Conservation (phyloP, 1,140 invertebrate genomes). For the Aethina tumida region DNA sequence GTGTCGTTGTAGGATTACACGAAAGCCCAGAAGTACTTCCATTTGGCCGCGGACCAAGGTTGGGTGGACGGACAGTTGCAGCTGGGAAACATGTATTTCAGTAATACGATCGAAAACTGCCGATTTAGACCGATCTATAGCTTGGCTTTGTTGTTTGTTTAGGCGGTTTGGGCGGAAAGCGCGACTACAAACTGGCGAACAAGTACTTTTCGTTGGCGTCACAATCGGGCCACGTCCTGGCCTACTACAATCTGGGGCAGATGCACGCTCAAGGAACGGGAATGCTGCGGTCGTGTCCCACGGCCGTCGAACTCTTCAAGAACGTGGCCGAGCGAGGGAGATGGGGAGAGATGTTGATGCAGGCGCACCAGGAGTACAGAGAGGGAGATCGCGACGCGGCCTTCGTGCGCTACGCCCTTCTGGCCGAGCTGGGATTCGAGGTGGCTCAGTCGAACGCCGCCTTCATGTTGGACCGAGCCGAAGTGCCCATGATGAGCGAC, state of each 20-base stretch:
- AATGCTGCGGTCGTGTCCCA: conserved; percentile 81
- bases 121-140: conserved; percentile 2
- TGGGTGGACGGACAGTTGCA: conserved; percentile 98
- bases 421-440: conserved; percentile 95
- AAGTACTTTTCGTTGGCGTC: conserved; percentile 97
- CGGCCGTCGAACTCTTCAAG: conserved; percentile 90
- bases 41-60: conserved; percentile 77
- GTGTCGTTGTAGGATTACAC: too few species aligned
- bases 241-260: conserved; percentile 92
- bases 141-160: conserved; percentile 22
- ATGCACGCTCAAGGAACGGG: conserved; percentile 98
- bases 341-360: conserved; percentile 87
- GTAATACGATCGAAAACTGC: conserved; percentile 54
- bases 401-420: conserved; percentile 81
- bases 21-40: conserved; percentile 91
- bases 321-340: conserved; percentile 96
- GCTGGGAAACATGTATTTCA: conserved; percentile 96
- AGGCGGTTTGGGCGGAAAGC: conserved; percentile 84
- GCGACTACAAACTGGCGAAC: conserved; percentile 90
- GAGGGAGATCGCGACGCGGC: conserved; percentile 72
- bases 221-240: conserved; percentile 93
- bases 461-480: conserved; percentile 81
- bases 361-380: conserved; percentile 80
- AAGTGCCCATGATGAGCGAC: conserved; percentile 54
- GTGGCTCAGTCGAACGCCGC: conserved; percentile 98